Evolutionary conservation across 2,113 vertebrate genomes (phyloP).

Genomic region (Melanerpes formicivorus): DNA sequence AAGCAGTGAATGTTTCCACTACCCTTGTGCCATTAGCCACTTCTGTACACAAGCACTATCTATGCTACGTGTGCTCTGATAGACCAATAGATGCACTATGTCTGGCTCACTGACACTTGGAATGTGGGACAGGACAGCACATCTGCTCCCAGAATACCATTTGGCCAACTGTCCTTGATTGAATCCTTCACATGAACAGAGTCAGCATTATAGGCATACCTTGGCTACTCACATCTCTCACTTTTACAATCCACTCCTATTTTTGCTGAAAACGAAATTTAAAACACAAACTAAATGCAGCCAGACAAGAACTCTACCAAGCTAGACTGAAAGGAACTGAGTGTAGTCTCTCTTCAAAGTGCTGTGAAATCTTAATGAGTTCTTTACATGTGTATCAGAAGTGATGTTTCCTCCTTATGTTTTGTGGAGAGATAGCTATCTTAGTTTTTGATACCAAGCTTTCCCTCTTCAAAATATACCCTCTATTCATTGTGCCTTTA

Average conservation of each 20-base stretch:
- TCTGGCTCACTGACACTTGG: neutral
- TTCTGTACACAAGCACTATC: neutral
- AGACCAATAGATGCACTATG: neutral
- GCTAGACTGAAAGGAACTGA: neutral
- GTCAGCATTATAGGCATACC: neutral
- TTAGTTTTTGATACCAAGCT: neutral
- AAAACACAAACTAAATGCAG: neutral
- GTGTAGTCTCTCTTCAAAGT: neutral
- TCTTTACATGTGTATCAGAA: neutral
- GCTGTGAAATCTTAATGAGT: neutral
- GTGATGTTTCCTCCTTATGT: neutral
- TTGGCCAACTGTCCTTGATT: neutral
- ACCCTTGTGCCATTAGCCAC: neutral
- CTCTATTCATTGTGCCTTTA: neutral
- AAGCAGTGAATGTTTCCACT: neutral
- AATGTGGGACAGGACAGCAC: neutral
- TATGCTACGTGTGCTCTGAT: neutral
- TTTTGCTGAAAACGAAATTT: neutral
- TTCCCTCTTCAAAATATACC: neutral
- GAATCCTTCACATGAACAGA: fast-evolving
- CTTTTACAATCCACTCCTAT: neutral
- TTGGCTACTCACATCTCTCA: neutral
- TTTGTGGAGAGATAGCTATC: neutral
- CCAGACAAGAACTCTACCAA: neutral
- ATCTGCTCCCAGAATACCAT: neutral